Evolutionary conservation across 1,140 invertebrate species (phyloP).

Genomic region (Ips typographus): DNA sequence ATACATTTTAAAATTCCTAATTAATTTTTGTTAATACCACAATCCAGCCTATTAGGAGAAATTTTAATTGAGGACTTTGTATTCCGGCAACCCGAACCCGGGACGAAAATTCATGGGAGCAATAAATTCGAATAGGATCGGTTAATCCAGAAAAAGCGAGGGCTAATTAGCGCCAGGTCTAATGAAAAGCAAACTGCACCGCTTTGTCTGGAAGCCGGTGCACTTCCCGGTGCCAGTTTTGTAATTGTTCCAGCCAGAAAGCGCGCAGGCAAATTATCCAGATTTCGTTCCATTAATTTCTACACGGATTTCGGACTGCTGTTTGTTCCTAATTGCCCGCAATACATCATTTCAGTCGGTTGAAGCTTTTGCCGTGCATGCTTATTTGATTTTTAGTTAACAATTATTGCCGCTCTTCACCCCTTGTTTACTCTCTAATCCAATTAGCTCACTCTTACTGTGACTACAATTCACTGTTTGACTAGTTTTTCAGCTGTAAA

Average conservation of each 20-base stretch:
- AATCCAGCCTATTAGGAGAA: neutral
- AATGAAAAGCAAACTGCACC: constrained; percentile 23
- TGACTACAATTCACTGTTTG: too few relatives aligned
- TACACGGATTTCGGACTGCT: constrained; percentile 17
- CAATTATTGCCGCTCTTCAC: neutral
- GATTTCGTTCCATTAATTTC: constrained; percentile 24
- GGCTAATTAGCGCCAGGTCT: constrained; percentile 15
- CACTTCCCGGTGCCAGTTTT: constrained; percentile 12
- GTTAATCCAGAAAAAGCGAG: constrained; percentile 6
- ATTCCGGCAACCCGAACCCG: too few relatives aligned
- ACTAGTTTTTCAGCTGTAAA: too few relatives aligned
- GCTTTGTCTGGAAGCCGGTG: constrained; percentile 14
- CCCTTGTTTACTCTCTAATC: too few relatives aligned
- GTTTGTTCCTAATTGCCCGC: constrained; percentile 20
- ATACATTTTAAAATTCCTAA: too few relatives aligned
- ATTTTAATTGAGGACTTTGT: neutral
- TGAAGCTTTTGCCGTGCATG: constrained; percentile 1
- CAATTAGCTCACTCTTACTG: too few relatives aligned
- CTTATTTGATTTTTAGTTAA: constrained; percentile 11
- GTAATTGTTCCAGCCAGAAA: constrained; percentile 15
- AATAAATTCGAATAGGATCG: constrained; percentile 7
- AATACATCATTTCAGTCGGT: constrained; percentile 14
- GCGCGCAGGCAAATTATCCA: constrained; percentile 16
- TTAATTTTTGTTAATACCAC: neutral
- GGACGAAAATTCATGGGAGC: neutral